Evolutionary conservation across 64 coral and sea anemone species (phyloP).

Genomic region (Orbicella faveolata): DNA sequence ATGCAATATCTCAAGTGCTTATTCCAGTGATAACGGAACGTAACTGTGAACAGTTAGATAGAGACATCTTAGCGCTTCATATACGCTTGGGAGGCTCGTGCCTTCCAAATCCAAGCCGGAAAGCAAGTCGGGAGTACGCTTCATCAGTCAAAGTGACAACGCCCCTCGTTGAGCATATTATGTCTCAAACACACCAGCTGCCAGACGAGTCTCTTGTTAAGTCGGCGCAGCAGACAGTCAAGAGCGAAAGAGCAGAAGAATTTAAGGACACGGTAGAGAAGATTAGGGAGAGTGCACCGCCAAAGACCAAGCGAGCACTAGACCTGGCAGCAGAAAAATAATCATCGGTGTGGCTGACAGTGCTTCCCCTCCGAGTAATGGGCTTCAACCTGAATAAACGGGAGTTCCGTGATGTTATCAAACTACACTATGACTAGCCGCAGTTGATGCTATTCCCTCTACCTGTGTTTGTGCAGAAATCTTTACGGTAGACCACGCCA

Average conservation of each 20-base stretch:
- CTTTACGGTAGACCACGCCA: constrained; percentile 14
- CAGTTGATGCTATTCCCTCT: neutral
- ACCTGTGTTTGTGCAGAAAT: neutral
- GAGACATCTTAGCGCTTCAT: too few relatives aligned
- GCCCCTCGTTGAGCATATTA: too few relatives aligned
- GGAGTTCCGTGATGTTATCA: neutral
- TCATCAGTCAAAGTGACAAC: neutral
- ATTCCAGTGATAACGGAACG: too few relatives aligned
- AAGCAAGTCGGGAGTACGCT: neutral
- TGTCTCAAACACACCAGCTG: neutral
- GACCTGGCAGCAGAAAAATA: neutral
- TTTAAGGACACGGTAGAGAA: neutral
- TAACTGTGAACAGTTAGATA: too few relatives aligned
- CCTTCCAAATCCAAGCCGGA: neutral
- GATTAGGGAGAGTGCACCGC: neutral
- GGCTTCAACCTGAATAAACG: neutral
- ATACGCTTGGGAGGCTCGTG: too few relatives aligned
- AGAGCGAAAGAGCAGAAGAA: neutral
- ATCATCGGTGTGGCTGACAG: too few relatives aligned
- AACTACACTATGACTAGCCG: constrained; percentile 25
- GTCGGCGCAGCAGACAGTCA: neutral
- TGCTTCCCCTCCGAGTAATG: neutral
- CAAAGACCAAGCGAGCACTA: neutral
- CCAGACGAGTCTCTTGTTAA: neutral
- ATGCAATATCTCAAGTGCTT: too few relatives aligned